Conservation (phyloP, 92 coral and sea anemone species). For the Montipora capitata region DNA sequence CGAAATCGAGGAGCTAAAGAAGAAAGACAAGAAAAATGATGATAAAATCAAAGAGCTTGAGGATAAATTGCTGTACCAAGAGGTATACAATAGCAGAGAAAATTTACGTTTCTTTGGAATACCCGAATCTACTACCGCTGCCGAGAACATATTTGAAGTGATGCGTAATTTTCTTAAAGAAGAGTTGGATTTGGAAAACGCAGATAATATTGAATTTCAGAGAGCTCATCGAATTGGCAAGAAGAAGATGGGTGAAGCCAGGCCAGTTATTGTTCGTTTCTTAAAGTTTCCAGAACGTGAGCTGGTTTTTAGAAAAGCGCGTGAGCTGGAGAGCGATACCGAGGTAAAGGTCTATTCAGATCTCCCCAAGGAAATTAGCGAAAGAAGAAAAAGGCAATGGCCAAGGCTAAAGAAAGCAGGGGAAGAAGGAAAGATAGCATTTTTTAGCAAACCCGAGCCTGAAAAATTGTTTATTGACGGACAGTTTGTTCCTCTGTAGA, state of each 20-base stretch:
- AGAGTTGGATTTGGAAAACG: conserved; percentile 12
- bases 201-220: conserved; percentile 21
- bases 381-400: conserved; percentile 37
- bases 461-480: conserved; percentile 1
- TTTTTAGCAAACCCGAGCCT: conserved; percentile 14
- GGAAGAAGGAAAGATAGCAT: conserved; percentile 21
- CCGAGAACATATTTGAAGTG: conserved; percentile 8
- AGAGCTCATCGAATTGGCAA: conserved; percentile 25
- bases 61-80: conserved; percentile 23
- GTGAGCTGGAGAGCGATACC: conserved; percentile 4
- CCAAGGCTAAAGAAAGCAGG: conserved; percentile 25
- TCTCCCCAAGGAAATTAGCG: conserved; percentile 25
- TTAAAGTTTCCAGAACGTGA: conserved; percentile 16
- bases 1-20: background rate
- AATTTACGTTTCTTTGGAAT: conserved; percentile 17
- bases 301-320: conserved; percentile 13
- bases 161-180: conserved; percentile 4
- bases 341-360: conserved; percentile 19
- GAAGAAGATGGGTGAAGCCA: conserved; percentile 19
- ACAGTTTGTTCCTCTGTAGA: background rate
- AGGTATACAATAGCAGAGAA: conserved; percentile 17
- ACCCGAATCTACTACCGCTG: conserved; percentile 6
- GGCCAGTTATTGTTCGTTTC: conserved; percentile 19
- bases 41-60: conserved; percentile 22
- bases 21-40: conserved; percentile 13